These are phyloP conservation scores for Drosophila elegans DNA, from an alignment of 1,140 invertebrate species.

Conservation along the genomic window DNA sequence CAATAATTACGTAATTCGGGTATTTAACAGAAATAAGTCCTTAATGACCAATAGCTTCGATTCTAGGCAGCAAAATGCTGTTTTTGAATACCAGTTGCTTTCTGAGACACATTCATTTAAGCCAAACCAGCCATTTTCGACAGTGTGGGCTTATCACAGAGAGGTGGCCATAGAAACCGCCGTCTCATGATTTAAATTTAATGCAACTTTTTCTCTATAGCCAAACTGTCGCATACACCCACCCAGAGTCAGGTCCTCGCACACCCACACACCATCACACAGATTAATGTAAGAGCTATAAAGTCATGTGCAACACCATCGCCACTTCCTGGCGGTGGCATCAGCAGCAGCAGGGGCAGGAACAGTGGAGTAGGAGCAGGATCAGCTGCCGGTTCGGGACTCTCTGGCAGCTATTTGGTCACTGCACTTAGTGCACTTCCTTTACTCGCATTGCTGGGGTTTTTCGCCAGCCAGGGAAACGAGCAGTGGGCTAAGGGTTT, in stretches of 20 bases:
- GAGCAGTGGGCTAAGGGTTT: constrained; percentile 27
- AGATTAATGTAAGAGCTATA: constrained; percentile 64
- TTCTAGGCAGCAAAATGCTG: neutral
- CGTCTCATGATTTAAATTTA: constrained; percentile 77
- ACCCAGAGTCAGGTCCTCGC: neutral
- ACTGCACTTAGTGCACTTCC: constrained; percentile 79
- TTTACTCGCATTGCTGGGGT: constrained; percentile 62
- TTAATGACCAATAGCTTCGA: neutral
- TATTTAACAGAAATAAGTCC: neutral
- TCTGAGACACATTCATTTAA: neutral
- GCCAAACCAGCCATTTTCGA: neutral
- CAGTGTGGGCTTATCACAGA: constrained; percentile 25
- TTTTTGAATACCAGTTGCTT: neutral
- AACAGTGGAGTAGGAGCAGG: constrained; percentile 17
- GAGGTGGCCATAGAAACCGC: constrained; percentile 57
- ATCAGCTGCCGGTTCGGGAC: constrained; percentile 31
- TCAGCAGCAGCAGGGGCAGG: constrained; percentile 18
- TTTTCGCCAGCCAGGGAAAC: constrained; percentile 38
- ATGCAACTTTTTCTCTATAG: constrained; percentile 66
- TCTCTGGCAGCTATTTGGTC: constrained; percentile 71
- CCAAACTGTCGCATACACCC: constrained; percentile 51
- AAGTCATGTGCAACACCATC: constrained; percentile 74
- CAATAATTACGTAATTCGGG: no score
- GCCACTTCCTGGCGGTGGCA: constrained; percentile 59
- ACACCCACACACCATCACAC: constrained; percentile 2